Evolutionary conservation across 1,140 invertebrate species (phyloP).

Genomic region (Berghia stephanieae): DNA sequence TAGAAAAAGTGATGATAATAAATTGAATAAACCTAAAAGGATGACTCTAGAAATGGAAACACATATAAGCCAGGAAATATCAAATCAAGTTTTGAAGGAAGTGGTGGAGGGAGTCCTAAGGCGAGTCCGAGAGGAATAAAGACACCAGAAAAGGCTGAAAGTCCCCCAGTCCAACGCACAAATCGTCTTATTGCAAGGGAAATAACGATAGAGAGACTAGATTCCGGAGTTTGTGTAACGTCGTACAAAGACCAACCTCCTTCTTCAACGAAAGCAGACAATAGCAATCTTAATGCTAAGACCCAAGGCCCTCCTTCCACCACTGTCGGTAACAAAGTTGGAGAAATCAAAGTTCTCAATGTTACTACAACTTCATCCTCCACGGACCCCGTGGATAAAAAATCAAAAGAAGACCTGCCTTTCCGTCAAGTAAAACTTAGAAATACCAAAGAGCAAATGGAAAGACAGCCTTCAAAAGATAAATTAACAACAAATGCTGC

Average conservation of each 20-base stretch:
- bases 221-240: slow-evolving; percentile 14
- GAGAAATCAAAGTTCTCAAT: slow-evolving; percentile 24
- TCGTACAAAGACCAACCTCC: slow-evolving; percentile 22
- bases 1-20: too few relatives aligned
- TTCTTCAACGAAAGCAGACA: neutral
- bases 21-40: too few relatives aligned
- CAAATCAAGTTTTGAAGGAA: too few relatives aligned
- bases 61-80: too few relatives aligned
- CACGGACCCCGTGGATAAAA: neutral
- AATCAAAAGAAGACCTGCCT: neutral
- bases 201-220: slow-evolving; percentile 29
- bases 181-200: slow-evolving; percentile 25
- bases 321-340: slow-evolving; percentile 21
- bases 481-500: too few relatives aligned
- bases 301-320: neutral
- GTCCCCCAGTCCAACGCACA: slow-evolving; percentile 27
- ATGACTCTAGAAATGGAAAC: too few relatives aligned
- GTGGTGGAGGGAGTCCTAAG: neutral
- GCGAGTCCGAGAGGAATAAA: neutral
- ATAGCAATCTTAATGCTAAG: neutral
- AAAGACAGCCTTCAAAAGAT: too few relatives aligned
- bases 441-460: neutral
- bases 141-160: neutral
- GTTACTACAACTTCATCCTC: neutral
- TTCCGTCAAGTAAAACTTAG: slow-evolving; percentile 13